Evolutionary conservation across 2,888 invertebrate genomes (phyloP), one percentile per base, ranked within the genome.

Genomic region (Hirtodrosophila duncani): DNA sequence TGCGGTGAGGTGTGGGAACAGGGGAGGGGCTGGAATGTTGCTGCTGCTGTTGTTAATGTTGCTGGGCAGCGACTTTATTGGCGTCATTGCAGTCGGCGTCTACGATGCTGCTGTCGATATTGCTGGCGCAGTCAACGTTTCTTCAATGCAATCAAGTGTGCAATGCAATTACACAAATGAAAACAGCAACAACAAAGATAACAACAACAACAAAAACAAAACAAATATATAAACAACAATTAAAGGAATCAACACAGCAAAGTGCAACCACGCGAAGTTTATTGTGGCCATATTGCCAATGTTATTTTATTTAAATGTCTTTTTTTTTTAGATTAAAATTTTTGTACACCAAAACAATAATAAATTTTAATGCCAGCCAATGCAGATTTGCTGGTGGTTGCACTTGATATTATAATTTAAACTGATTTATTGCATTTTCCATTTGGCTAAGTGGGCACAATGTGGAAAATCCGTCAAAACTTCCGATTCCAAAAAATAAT

Each of bases 121-220:
- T 30, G 48, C 41, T 37, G 46, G 33, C 37, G 26, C 27, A 20
- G 57, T 21, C 16, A 36, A 27, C 27, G 36, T 38, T 38, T 49
- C 50, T 29, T 43, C 44, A 53, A 63, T 56, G 82, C 81, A 80
- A 80, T 80, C 74, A 68, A 80, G 65, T 68, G 65, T 77, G 78
- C 80, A 71, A 67, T 67, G 82, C 67, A 75, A 75, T 79, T 72
- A 66, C 59, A 79, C 75, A 81, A 72, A 81, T 64, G 36, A 62
- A 70, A 42, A 50, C 41, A 42, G 23, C 38, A 58, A 37, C 63
- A 63, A 38, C 37, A 59, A 38, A 5, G 43, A 39, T 17, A 44
- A 38, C 10, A 51, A 34, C 11, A 52, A 21, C 23, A 49, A 48
- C 33, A 57, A 52, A 21, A 48, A 29, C 6, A 43, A 51, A 51